phyloP scores from a whole-genome alignment of 2,113 vertebrate species.

The Chaenocephalus aceratus region DNA sequence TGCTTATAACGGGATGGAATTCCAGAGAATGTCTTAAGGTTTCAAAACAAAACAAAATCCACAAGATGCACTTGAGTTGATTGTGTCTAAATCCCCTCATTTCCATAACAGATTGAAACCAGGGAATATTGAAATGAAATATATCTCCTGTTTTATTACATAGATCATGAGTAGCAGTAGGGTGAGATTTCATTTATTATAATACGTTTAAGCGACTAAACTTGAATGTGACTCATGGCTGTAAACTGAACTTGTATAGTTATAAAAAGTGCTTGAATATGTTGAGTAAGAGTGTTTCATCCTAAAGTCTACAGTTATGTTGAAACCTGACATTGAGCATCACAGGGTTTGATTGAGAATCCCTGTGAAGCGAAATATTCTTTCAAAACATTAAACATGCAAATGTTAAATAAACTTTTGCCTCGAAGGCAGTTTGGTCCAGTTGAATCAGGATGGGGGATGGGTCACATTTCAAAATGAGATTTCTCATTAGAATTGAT shows the following conservation, averaged over 20 bases:
- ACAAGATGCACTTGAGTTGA: slow-evolving; percentile 68
- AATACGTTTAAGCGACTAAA: slow-evolving; percentile 10
- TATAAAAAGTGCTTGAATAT: background rate
- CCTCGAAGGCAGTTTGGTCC: slow-evolving; percentile 53
- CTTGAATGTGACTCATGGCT: slow-evolving; percentile 7
- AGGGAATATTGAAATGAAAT: slow-evolving; percentile 45
- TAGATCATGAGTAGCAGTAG: slow-evolving; percentile 17
- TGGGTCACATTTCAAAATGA: slow-evolving; percentile 59
- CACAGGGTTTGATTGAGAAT: background rate
- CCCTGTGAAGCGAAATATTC: slow-evolving; percentile 10
- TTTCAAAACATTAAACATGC: slow-evolving; percentile 59
- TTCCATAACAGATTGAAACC: slow-evolving; percentile 74
- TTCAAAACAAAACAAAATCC: slow-evolving; percentile 69
- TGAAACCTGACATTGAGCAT: background rate
- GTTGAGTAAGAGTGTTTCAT: background rate
- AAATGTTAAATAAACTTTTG: slow-evolving; percentile 64
- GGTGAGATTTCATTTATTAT: slow-evolving; percentile 25
- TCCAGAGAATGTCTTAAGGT: slow-evolving; percentile 56
- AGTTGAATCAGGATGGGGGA: slow-evolving; percentile 46
- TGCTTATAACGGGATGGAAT: slow-evolving; percentile 53
- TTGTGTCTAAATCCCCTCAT: slow-evolving; percentile 74
- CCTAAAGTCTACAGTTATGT: background rate
- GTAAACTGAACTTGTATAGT: background rate
- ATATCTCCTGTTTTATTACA: slow-evolving; percentile 51
- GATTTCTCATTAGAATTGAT: slow-evolving; percentile 60